Evolutionary conservation across 92 coral and sea anemone genomes (phyloP).

Genomic region (Palythoa caribaeorum): DNA sequence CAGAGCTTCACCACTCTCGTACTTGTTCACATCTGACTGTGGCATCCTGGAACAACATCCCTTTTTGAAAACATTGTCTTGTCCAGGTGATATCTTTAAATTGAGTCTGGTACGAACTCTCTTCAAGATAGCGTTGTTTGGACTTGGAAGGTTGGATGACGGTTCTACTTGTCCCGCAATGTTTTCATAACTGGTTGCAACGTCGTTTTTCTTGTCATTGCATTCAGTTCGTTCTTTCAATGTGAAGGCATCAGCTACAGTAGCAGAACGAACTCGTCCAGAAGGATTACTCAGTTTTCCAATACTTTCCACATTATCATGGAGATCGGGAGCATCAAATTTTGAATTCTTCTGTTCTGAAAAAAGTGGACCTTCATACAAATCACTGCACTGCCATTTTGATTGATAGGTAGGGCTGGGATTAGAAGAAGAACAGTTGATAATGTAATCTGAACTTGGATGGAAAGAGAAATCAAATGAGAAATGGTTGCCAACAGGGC

Average conservation of each 20-base stretch:
- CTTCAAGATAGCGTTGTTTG: too few species aligned
- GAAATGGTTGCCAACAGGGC: neutral
- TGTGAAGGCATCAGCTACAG: too few species aligned
- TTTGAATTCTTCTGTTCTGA: neutral
- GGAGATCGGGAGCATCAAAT: neutral
- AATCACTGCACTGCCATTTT: neutral
- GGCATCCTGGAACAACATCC: too few species aligned
- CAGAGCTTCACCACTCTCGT: too few species aligned
- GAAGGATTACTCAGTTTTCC: too few species aligned
- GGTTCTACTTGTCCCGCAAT: too few species aligned
- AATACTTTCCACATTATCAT: neutral
- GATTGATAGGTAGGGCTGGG: neutral
- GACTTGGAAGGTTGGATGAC: too few species aligned
- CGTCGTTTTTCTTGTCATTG: too few species aligned
- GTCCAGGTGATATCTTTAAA: neutral
- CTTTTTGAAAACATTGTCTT: neutral
- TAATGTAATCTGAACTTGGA: neutral
- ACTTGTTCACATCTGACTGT: too few species aligned
- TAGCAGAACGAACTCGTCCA: too few species aligned
- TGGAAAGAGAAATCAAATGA: neutral
- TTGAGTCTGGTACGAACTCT: neutral
- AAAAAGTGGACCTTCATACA: neutral
- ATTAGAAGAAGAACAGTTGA: neutral
- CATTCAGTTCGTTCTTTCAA: too few species aligned
- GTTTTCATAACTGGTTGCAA: too few species aligned